Conservation (phyloP, 37 sponge, comb jelly and placozoan genomes). For the Petrosia ficiformis region DNA sequence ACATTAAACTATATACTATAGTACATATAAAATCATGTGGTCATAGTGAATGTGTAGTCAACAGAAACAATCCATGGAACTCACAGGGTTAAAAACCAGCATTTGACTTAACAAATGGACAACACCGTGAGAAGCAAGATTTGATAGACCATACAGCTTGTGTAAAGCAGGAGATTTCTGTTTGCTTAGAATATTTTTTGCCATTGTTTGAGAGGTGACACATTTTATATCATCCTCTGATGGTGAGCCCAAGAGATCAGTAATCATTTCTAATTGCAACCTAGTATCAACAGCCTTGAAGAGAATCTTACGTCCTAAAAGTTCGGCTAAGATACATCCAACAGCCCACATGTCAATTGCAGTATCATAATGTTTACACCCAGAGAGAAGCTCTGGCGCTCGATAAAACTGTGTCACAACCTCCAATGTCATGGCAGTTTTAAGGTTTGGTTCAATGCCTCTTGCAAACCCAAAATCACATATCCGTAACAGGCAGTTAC, state of each 20-base stretch:
- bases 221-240: conserved; percentile 40
- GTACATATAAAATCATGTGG: too few relatives aligned
- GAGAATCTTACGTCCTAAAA: conserved; percentile 73
- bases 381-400: conserved; percentile 87
- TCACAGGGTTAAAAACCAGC: conserved; percentile 82
- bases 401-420: conserved; percentile 92
- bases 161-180: conserved; percentile 39
- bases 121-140: conserved; percentile 66
- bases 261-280: conserved; percentile 78
- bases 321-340: conserved; percentile 87
- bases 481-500: conserved; percentile 78
- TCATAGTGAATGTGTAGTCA: too few relatives aligned
- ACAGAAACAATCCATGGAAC: conserved; percentile 7
- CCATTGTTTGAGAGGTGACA: conserved; percentile 41
- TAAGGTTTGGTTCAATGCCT: conserved; percentile 66
- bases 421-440: conserved; percentile 81
- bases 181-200: conserved; percentile 47
- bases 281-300: conserved; percentile 65
- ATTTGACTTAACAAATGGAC: conserved; percentile 79
- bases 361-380: conserved; percentile 78
- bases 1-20: too few relatives aligned
- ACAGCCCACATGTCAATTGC: conserved; percentile 93
- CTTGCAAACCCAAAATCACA: conserved; percentile 95
- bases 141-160: conserved; percentile 63
- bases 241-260: conserved; percentile 80